Evolutionary conservation across 1,140 invertebrate genomes (phyloP), one percentile per base, ranked within the genome.

Genomic region (Psix sp.): DNA sequence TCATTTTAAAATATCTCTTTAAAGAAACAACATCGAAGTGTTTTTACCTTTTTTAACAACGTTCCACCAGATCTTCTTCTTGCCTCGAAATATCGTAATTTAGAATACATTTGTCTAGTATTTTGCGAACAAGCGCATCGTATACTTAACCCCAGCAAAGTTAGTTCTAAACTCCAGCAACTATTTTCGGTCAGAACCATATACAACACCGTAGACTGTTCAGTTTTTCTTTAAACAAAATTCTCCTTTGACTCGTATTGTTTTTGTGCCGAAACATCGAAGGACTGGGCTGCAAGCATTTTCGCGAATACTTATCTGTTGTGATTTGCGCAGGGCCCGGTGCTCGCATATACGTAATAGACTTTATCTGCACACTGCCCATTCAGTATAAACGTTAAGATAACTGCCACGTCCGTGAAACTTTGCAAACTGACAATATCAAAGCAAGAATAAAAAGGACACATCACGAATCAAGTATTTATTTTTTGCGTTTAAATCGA

Each of bases 371-470:
- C 14, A 52, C 68, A 73, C 70, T 73, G 70, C 60, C 70, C 48
- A 49, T 63, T 74, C 70, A 62, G 56, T 67, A 66, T 62, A 62
- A 56, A 66, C 49, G 29, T 24, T 60, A 62, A 74, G 43, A 67
- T 57, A 62, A 74, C 62, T 67, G 57, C 71, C 45, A 67, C 62
- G 71, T 74, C 71, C 71, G 63, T 67, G 49, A 57, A 67, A 74
- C 71, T 74, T 74, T 39, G 63, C 63, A 57, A 74, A 67, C 62
- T 63, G 71, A 74, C 71, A 74, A 74, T 74, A 74, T 74, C 49
- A 63, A 74, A 66, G 11, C 36, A 35, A 46, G 54, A 17, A 48
- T 35, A 40, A 56, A 71, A 42, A 36, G 57, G n/a, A n/a, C n/a
- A 57, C 59, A 63, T 20, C 38, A 33, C 13, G 36, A 43, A 36